phyloP scores from a whole-genome alignment of 92 coral and sea anemone genomes.

The Umimayanthus chanpuru region DNA sequence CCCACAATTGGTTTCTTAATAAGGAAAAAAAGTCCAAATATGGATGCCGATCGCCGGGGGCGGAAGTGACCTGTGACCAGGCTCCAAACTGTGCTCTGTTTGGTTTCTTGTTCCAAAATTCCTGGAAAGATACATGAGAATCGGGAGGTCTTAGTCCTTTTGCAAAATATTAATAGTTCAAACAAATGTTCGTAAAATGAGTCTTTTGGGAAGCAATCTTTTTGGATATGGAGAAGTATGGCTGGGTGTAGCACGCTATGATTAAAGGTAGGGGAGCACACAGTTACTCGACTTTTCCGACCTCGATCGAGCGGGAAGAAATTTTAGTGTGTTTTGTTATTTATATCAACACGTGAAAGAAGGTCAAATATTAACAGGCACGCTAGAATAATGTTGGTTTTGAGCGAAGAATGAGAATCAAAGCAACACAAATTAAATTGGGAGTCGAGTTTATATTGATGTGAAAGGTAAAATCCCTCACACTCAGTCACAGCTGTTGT shows the following conservation, averaged over 20 bases:
- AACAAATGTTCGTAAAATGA: not conserved
- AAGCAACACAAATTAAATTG: not conserved
- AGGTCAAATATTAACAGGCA: constrained; percentile 30
- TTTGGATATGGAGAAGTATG: not conserved
- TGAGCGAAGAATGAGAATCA: not conserved
- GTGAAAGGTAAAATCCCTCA: not conserved
- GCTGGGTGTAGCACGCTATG: not conserved
- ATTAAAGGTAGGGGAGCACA: constrained; percentile 12
- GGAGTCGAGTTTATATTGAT: no score
- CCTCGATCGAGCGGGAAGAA: not conserved
- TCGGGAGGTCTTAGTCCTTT: not conserved
- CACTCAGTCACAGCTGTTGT: no score
- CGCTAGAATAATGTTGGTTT: not conserved
- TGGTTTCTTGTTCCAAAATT: not conserved
- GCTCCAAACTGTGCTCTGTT: not conserved
- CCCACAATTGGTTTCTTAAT: not conserved
- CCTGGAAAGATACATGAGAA: constrained; percentile 38
- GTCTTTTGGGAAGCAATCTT: not conserved
- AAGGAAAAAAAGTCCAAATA: constrained; percentile 33
- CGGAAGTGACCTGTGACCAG: constrained; percentile 11
- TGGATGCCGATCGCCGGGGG: not conserved
- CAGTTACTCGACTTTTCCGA: not conserved
- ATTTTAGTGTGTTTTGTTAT: not conserved
- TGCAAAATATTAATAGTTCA: not conserved
- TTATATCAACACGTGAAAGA: not conserved